These are phyloP conservation scores for Agrotis exclamationis DNA, from an alignment of 2,888 invertebrate species.

Conservation along the genomic window DNA sequence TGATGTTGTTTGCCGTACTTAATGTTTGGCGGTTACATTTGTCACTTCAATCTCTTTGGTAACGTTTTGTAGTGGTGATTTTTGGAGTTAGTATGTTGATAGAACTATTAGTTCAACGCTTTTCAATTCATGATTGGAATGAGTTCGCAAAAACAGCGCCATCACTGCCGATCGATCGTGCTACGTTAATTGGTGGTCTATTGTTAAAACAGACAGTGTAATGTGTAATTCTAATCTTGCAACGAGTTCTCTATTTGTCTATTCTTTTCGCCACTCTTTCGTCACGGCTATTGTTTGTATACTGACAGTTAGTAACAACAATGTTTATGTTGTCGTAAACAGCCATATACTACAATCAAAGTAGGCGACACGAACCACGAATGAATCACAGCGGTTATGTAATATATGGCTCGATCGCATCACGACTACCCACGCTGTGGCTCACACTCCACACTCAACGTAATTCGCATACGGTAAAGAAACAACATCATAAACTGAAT, in stretches of 20 bases:
- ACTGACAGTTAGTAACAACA: conserved; percentile 39
- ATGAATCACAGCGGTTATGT: conserved; percentile 68
- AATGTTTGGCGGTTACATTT: conserved; percentile 39
- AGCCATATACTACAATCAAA: conserved; percentile 46
- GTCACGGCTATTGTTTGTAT: conserved; percentile 43
- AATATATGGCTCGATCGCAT: conserved; percentile 64
- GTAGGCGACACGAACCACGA: conserved; percentile 53
- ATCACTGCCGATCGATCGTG: conserved; percentile 14
- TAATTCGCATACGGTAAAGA: conserved; percentile 37
- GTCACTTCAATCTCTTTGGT: conserved; percentile 35
- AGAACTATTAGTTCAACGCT: neutral
- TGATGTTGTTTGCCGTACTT: conserved; percentile 41
- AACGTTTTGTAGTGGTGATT: conserved; percentile 12
- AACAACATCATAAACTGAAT: conserved; percentile 39
- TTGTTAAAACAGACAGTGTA: conserved; percentile 27
- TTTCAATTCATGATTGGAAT: conserved; percentile 23
- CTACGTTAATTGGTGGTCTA: conserved; percentile 16
- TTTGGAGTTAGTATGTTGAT: conserved; percentile 6
- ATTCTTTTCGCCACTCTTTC: conserved; percentile 21
- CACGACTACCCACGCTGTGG: conserved; percentile 56
- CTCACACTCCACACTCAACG: conserved; percentile 13
- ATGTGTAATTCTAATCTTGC: conserved; percentile 17
- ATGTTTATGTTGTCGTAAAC: conserved; percentile 50
- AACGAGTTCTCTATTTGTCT: conserved; percentile 39
- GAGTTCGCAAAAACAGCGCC: conserved; percentile 23